Percentiles rank a stretch among this genome's conserved stretches.
phyloP scores from a whole-genome alignment of 2,797 vertebrate species.

The Morus bassanus region DNA sequence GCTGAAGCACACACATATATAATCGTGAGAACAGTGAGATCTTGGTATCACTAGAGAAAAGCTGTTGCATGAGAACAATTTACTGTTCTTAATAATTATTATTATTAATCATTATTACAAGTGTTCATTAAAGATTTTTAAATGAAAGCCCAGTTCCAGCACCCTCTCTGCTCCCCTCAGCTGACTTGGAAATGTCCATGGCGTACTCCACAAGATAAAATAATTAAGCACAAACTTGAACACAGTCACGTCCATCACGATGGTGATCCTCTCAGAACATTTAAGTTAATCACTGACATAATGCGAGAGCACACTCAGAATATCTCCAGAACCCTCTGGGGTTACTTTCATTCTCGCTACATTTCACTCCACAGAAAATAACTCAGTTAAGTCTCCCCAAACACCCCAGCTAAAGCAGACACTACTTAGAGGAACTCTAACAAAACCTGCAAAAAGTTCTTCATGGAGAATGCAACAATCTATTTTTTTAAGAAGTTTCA shows the following conservation, averaged over 20 bases:
- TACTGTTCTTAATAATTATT: neutral
- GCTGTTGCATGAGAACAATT: neutral
- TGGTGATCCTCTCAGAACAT: neutral
- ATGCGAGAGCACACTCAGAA: neutral
- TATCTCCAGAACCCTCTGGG: neutral
- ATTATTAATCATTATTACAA: neutral
- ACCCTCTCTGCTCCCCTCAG: neutral
- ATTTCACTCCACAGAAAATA: neutral
- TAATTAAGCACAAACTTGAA: neutral
- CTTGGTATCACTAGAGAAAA: neutral
- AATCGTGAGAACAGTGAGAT: neutral
- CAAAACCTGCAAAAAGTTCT: neutral
- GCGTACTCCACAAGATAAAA: neutral
- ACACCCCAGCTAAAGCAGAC: neutral
- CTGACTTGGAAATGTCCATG: neutral
- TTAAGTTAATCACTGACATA: neutral
- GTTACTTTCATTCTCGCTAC: neutral
- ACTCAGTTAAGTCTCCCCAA: neutral
- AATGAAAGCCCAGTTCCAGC: neutral
- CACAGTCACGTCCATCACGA: neutral
- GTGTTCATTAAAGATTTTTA: neutral
- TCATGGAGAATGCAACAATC: neutral
- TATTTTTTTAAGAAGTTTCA: neutral
- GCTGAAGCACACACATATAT: neutral
- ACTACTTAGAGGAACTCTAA: neutral